Evolutionary conservation across 2,797 vertebrate species (phyloP).

Genomic region (Macroramphosus scolopax): DNA sequence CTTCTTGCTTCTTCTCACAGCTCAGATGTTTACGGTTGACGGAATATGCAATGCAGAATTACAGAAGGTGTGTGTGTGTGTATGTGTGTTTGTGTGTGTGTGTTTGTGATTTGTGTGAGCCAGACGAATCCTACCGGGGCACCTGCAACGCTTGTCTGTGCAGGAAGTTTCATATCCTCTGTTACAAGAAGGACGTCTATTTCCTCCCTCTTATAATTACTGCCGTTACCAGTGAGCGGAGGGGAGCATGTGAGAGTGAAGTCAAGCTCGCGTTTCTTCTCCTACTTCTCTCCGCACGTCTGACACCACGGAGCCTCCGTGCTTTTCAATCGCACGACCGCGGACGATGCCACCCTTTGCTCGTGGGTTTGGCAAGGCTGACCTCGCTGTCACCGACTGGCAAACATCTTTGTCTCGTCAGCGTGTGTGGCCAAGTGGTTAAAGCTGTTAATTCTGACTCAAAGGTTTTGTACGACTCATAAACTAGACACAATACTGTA

Average conservation of each 20-base stretch:
- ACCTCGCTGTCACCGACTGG: constrained; percentile 63
- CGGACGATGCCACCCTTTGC: constrained; percentile 56
- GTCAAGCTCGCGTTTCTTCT: constrained; percentile 72
- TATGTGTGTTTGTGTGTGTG: constrained; percentile 38
- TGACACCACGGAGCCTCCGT: constrained; percentile 62
- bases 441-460: constrained; percentile 31
- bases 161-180: constrained; percentile 90
- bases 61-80: background rate
- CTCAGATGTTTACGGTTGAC: constrained; percentile 66
- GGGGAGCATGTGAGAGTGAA: constrained; percentile 74
- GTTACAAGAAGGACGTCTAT: constrained; percentile 79
- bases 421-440: constrained; percentile 49
- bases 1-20: constrained; percentile 75
- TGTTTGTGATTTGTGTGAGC: constrained; percentile 79
- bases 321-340: constrained; percentile 63
- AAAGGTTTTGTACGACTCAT: constrained; percentile 27
- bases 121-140: constrained; percentile 75
- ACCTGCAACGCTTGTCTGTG: constrained; percentile 81
- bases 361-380: constrained; percentile 59
- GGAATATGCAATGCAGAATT: constrained; percentile 69
- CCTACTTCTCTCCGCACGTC: constrained; percentile 69
- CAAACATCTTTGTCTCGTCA: constrained; percentile 55
- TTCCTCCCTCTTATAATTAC: constrained; percentile 79
- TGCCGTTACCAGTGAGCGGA: constrained; percentile 70
- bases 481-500: too few species aligned